phyloP scores from a whole-genome alignment of 2,113 vertebrate genomes.

The Pan troglodytes region NHGRI_mPanTro3-v2.1_pri NC_072408.2:57130001-57130500 shows the following conservation, averaged over 20 bases:
- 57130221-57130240: background rate
- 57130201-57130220: background rate
- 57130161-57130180: background rate
- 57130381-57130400: background rate
- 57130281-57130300: background rate
- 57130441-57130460: background rate
- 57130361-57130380: background rate
- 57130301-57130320: background rate
- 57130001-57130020: background rate
- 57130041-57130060: background rate
- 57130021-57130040: background rate
- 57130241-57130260: background rate
- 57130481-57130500: background rate
- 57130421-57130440: background rate
- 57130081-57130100: background rate
- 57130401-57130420: background rate
- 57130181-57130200: background rate
- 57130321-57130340: background rate
- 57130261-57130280: background rate
- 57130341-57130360: background rate
- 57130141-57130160: background rate
- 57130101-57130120: background rate
- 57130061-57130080: background rate
- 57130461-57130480: background rate
- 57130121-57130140: background rate